phyloP scores from a whole-genome alignment of 2,113 vertebrate species.

The Mus musculus region GRCm39 chr2:129131001-129131500 shows the following conservation, averaged over 20 bases:
- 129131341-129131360: too few species aligned
- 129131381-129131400: not conserved
- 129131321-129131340: too few species aligned
- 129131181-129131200: not conserved
- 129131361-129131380: not conserved
- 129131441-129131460: not conserved
- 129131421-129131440: not conserved
- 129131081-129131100: not conserved
- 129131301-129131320: too few species aligned
- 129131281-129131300: too few species aligned
- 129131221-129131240: not conserved
- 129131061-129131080: not conserved
- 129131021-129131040: not conserved
- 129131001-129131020: not conserved
- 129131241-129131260: not conserved
- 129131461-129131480: not conserved
- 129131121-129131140: not conserved
- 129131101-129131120: not conserved
- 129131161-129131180: not conserved
- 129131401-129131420: not conserved
- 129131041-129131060: conserved; percentile 24
- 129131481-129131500: not conserved
- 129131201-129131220: not conserved
- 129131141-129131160: not conserved
- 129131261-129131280: not conserved